Evolutionary conservation across 2,888 invertebrate genomes (phyloP).

Genomic region (Drosophila leonis): DNA sequence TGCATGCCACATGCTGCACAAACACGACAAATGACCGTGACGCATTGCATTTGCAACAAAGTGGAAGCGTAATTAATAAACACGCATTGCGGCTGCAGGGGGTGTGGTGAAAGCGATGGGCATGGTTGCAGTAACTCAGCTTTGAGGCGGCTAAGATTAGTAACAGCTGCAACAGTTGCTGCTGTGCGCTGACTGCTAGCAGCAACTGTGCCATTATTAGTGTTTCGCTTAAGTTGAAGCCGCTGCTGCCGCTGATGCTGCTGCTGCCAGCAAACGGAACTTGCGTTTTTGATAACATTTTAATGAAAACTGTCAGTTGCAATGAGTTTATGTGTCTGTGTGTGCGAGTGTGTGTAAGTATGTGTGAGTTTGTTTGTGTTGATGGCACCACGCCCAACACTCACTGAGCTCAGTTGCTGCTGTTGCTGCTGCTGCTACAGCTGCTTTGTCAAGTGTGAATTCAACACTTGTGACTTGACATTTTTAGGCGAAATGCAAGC

Average conservation of each 20-base stretch:
- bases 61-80: conserved; percentile 46
- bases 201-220: conserved; percentile 58
- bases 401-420: conserved; percentile 21
- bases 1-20: conserved; percentile 26
- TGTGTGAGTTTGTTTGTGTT: conserved; percentile 18
- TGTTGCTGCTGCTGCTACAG: conserved; percentile 4
- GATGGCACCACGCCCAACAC: conserved; percentile 41
- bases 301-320: conserved; percentile 83
- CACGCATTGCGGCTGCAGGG: background rate
- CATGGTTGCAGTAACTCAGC: conserved; percentile 18
- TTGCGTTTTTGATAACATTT: conserved; percentile 81
- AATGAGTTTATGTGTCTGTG: conserved; percentile 38
- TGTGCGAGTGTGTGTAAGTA: background rate
- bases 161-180: conserved; percentile 43
- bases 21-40: conserved; percentile 24
- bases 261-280: conserved; percentile 57
- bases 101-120: background rate
- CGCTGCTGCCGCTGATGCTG: conserved; percentile 27
- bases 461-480: conserved; percentile 80
- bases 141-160: conserved; percentile 61
- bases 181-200: conserved; percentile 30
- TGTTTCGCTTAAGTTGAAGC: conserved; percentile 54
- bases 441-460: conserved; percentile 79
- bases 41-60: conserved; percentile 21
- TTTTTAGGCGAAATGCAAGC: conserved; percentile 70